phyloP scores from a whole-genome alignment of 2,888 invertebrate genomes.

The Lycocerus yunnanus region DNA sequence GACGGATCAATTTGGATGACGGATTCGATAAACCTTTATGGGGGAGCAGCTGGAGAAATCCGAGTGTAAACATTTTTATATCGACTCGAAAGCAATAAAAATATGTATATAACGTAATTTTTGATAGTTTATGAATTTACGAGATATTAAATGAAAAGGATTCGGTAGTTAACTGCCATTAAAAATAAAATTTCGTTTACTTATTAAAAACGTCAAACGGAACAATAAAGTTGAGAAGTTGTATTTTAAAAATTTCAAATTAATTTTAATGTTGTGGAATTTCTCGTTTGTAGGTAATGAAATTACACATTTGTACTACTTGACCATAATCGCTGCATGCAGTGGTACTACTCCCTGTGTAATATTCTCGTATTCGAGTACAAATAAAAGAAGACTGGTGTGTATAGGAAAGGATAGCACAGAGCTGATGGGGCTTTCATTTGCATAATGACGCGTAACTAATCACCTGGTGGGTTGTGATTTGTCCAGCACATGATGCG shows the following conservation, averaged over 20 bases:
- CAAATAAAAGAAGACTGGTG: neutral
- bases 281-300: neutral
- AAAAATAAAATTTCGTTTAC: neutral
- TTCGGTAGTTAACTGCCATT: neutral
- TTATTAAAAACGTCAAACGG: neutral
- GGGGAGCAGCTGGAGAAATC: too few relatives aligned
- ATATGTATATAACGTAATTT: too few relatives aligned
- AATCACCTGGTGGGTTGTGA: conserved; percentile 39
- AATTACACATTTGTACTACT: neutral
- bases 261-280: neutral
- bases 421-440: conserved; percentile 29
- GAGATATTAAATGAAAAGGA: neutral
- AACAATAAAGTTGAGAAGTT: neutral
- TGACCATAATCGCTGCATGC: neutral
- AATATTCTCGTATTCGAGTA: neutral
- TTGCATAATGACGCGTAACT: conserved; percentile 48
- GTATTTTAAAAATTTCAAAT: neutral
- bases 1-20: too few relatives aligned
- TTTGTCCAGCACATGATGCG: conserved; percentile 38
- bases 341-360: neutral
- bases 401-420: neutral
- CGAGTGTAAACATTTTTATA: too few relatives aligned
- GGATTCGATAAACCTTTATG: too few relatives aligned
- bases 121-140: too few relatives aligned
- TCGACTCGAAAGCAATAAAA: too few relatives aligned